These are phyloP conservation scores for Steinernema scapterisci DNA, from an alignment of 2,888 invertebrate species.

Conservation along the genomic window DNA sequence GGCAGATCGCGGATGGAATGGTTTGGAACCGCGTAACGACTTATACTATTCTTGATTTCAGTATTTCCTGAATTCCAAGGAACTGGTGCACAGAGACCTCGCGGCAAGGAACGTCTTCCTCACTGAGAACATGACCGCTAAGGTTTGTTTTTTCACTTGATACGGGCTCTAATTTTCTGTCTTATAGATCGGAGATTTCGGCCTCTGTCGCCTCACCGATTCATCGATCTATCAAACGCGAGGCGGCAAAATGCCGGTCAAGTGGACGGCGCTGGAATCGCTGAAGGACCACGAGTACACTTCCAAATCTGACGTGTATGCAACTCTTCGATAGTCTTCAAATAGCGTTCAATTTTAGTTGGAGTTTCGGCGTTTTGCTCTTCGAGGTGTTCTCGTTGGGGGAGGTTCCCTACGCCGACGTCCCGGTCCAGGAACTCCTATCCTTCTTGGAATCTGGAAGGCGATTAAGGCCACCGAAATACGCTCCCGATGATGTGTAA, in stretches of 20 bases:
- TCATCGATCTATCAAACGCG: conserved; percentile 16
- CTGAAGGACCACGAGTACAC: conserved; percentile 25
- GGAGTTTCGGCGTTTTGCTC: conserved; percentile 18
- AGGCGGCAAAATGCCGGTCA: conserved; percentile 25
- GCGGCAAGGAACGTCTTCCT: conserved; percentile 96
- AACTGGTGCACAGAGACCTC: conserved; percentile 91
- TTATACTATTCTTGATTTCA: not conserved
- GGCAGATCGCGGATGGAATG: conserved; percentile 28
- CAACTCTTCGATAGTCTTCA: too few relatives aligned
- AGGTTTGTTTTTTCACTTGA: conserved; percentile 75
- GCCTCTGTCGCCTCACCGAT: conserved; percentile 28
- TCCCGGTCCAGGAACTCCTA: not conserved
- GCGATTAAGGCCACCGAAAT: not conserved
- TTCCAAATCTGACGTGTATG: conserved; percentile 17
- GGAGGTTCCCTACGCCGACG: conserved; percentile 15
- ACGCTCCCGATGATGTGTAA: conserved; percentile 1
- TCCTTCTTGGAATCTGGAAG: not conserved
- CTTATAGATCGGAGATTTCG: conserved; percentile 21
- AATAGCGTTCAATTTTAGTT: not conserved
- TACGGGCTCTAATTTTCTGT: not conserved
- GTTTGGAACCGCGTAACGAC: not conserved
- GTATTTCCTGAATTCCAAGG: conserved; percentile 78
- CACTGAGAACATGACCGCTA: conserved; percentile 84
- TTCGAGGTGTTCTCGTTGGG: conserved; percentile 17
- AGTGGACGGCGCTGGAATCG: conserved; percentile 27